Evolutionary conservation across 2,888 invertebrate genomes (phyloP).

Genomic region (Oscheius onirici): DNA sequence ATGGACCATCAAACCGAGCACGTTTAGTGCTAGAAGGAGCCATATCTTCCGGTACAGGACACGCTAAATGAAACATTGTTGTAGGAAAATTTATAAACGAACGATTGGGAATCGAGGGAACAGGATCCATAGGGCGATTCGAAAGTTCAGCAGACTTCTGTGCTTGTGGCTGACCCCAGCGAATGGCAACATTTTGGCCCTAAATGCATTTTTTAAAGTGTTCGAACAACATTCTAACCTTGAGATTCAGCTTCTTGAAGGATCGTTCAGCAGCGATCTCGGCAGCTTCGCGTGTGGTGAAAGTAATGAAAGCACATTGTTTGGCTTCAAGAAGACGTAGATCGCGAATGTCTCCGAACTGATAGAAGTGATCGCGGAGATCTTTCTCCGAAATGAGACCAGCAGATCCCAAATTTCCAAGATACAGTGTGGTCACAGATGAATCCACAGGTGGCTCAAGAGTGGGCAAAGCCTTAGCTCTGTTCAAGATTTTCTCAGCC

Average conservation of each 20-base stretch:
- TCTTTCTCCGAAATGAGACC: conserved; percentile 85
- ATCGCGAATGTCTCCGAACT: conserved; percentile 95
- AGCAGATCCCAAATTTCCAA: conserved; percentile 89
- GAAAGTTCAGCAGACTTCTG: conserved; percentile 67
- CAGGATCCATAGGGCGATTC: conserved; percentile 56
- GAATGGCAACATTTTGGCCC: conserved; percentile 90
- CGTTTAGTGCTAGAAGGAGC: conserved; percentile 48
- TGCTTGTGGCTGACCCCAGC: conserved; percentile 97
- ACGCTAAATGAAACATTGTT: conserved; percentile 8
- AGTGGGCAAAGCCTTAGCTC: conserved; percentile 88
- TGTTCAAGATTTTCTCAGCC: conserved; percentile 88
- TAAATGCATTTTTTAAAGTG: conserved; percentile 38
- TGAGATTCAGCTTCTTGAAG: conserved; percentile 88
- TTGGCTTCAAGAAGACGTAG: conserved; percentile 91
- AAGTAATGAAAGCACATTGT: conserved; percentile 93
- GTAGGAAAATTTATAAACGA: conserved; percentile 26
- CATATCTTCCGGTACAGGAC: conserved; percentile 53
- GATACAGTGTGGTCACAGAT: conserved; percentile 93
- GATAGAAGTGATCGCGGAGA: conserved; percentile 91
- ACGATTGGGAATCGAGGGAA: conserved; percentile 63
- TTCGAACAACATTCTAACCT: conserved; percentile 69
- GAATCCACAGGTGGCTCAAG: conserved; percentile 94
- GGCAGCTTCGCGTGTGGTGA: conserved; percentile 87
- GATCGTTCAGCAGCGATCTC: conserved; percentile 94
- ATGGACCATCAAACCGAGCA: conserved; percentile 35